Evolutionary conservation across 2,888 invertebrate genomes (phyloP).

Genomic region (Lepidocyrtinus sp.): DNA sequence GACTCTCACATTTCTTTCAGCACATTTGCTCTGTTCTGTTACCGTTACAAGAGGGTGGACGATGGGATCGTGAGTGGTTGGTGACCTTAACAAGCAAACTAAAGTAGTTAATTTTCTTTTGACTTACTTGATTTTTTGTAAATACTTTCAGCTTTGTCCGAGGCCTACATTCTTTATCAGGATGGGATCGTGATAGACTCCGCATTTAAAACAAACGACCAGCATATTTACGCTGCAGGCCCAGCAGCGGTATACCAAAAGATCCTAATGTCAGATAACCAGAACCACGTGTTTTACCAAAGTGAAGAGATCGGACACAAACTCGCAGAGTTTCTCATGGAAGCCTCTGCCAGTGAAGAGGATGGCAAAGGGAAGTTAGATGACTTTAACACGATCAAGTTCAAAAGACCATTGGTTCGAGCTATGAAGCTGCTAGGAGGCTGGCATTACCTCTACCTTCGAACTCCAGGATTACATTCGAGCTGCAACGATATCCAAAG

Average conservation of each 20-base stretch:
- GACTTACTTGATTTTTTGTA: not conserved
- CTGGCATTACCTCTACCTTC: conserved; percentile 77
- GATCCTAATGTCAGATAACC: conserved; percentile 75
- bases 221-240: conserved; percentile 79
- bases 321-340: conserved; percentile 72
- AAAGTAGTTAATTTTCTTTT: not conserved
- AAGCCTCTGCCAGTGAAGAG: conserved; percentile 31
- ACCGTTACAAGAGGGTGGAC: conserved; percentile 55
- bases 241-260: conserved; percentile 78
- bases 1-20: conserved; percentile 58
- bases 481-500: conserved; percentile 45
- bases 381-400: conserved; percentile 40
- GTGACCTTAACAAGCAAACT: no score
- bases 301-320: conserved; percentile 79
- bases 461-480: conserved; percentile 75
- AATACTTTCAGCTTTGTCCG: conserved; percentile 35
- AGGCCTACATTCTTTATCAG: conserved; percentile 70
- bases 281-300: conserved; percentile 76
- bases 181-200: conserved; percentile 79
- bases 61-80: conserved; percentile 71
- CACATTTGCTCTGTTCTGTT: conserved; percentile 66
- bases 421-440: conserved; percentile 77
- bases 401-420: conserved; percentile 53
- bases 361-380: conserved; percentile 32
- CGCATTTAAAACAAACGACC: conserved; percentile 79